These are phyloP conservation scores for Hemicordylus capensis DNA, from an alignment of 2,113 vertebrate genomes.

Conservation along the genomic window DNA sequence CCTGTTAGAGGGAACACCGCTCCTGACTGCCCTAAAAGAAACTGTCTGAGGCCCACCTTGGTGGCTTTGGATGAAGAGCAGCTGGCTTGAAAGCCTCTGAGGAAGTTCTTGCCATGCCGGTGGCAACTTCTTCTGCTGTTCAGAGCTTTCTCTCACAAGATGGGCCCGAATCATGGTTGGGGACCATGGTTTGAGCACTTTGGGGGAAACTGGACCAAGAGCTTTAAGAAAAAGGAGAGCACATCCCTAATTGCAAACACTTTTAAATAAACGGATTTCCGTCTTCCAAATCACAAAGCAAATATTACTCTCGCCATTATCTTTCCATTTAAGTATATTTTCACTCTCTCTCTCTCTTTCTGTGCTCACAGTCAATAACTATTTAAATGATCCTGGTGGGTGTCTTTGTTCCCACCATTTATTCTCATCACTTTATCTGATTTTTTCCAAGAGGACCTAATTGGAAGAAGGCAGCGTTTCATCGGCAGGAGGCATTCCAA, in stretches of 20 bases:
- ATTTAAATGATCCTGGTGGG: constrained; percentile 69
- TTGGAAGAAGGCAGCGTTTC: constrained; percentile 71
- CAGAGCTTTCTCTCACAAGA: not conserved
- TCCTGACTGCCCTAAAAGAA: too few species aligned
- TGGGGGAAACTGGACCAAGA: too few species aligned
- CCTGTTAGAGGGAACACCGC: too few species aligned
- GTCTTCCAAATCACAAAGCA: constrained; percentile 16
- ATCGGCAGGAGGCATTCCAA: constrained; percentile 68
- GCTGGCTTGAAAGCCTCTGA: not conserved
- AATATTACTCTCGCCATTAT: constrained; percentile 51
- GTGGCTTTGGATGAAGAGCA: not conserved
- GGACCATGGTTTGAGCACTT: too few species aligned
- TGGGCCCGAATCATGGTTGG: too few species aligned
- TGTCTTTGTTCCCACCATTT: constrained; percentile 63
- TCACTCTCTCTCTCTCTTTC: constrained; percentile 46
- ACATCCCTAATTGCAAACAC: too few species aligned
- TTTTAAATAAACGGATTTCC: too few species aligned
- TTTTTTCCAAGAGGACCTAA: constrained; percentile 71
- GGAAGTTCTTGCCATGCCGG: not conserved
- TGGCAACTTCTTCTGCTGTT: constrained; percentile 20
- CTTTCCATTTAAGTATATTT: constrained; percentile 61
- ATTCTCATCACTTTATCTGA: constrained; percentile 68
- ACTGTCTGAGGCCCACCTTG: too few species aligned
- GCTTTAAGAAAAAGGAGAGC: not conserved
- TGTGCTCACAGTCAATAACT: constrained; percentile 63